Conservation (phyloP, 2,888 invertebrate genomes). For the Antitype chi region DNA sequence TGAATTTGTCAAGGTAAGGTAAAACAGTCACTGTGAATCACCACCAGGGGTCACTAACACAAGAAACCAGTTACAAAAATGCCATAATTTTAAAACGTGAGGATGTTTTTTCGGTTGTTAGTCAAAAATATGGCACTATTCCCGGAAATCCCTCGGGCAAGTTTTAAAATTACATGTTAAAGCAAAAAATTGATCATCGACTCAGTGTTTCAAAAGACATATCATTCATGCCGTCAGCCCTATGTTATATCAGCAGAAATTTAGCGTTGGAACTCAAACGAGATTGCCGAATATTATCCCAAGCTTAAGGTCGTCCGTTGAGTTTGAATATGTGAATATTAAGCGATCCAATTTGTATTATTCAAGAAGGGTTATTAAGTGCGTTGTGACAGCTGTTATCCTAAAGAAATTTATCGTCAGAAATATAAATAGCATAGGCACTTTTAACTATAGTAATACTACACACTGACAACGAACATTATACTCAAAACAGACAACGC, state of each 20-base stretch:
- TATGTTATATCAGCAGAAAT: slow-evolving; percentile 25
- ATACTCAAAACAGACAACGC: slow-evolving; percentile 4
- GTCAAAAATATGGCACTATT: slow-evolving; percentile 75
- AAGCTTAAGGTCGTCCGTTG: slow-evolving; percentile 44
- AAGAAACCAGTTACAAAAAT: slow-evolving; percentile 81
- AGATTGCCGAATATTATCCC: slow-evolving; percentile 48
- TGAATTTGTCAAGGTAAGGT: slow-evolving; percentile 70
- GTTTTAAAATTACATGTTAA: slow-evolving; percentile 49
- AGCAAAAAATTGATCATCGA: slow-evolving; percentile 58
- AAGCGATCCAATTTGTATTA: slow-evolving; percentile 52
- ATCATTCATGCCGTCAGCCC: slow-evolving; percentile 51
- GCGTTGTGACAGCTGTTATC: slow-evolving; percentile 31
- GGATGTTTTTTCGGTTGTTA: slow-evolving; percentile 69
- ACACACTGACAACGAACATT: neutral
- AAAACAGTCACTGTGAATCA: slow-evolving; percentile 82
- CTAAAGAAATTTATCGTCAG: slow-evolving; percentile 8
- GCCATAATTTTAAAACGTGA: slow-evolving; percentile 74
- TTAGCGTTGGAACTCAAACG: slow-evolving; percentile 26
- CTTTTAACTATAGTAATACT: neutral
- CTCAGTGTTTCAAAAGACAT: slow-evolving; percentile 42
- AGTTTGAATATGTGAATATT: slow-evolving; percentile 51
- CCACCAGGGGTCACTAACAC: slow-evolving; percentile 80
- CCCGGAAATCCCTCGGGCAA: slow-evolving; percentile 68
- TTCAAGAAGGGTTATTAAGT: slow-evolving; percentile 43
- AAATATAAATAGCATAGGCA: slow-evolving; percentile 13